Conservation (phyloP, 2,113 vertebrate genomes). For the Sturnira hondurensis region DNA sequence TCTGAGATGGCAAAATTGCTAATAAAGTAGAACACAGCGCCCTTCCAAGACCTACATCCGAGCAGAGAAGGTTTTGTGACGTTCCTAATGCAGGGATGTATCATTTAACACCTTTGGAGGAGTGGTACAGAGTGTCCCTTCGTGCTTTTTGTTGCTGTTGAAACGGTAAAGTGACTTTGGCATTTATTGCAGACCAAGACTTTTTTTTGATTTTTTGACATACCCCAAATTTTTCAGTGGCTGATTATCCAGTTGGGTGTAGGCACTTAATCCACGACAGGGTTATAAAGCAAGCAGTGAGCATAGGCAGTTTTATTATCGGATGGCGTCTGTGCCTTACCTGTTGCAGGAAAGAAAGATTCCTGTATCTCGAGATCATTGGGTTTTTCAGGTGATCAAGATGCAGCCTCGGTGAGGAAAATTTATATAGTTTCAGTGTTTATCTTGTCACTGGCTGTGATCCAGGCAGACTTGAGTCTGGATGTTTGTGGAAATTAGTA, state of each 20-base stretch:
- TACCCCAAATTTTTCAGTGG: background rate
- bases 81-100: background rate
- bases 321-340: background rate
- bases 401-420: background rate
- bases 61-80: background rate
- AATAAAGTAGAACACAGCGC: slow-evolving; percentile 1
- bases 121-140: background rate
- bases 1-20: background rate
- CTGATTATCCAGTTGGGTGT: background rate
- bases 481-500: background rate
- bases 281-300: background rate
- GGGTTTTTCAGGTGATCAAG: background rate
- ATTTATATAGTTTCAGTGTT: background rate
- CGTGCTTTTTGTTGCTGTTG: background rate
- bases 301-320: background rate
- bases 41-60: background rate
- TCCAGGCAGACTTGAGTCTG: background rate
- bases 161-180: slow-evolving; percentile 16
- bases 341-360: background rate
- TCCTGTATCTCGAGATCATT: background rate
- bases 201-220: background rate
- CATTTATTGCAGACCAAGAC: background rate
- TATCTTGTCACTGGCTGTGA: background rate
- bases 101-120: background rate
- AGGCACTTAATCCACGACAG: background rate